Evolutionary conservation across 2,888 invertebrate species (phyloP), one percentile per base, ranked within the genome.

Genomic region (Byasa hedistus): DNA sequence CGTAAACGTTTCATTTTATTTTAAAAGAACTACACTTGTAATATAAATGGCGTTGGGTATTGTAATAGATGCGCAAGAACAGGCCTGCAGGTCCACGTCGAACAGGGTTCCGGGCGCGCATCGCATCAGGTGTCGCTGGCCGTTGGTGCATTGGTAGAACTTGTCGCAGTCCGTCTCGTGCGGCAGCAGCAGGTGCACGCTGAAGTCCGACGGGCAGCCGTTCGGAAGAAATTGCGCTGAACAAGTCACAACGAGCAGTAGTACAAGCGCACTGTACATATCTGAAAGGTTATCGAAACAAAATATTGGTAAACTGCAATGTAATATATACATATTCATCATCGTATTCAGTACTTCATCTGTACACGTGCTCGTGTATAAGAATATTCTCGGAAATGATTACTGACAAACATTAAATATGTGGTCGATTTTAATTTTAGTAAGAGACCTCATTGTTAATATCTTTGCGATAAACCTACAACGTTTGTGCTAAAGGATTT

Each of bases 171-270:
- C 77, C 0, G 65, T 70, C 54, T 81, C 81, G 56, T 86, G 85
- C 0, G 84, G 80, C 10, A 71, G 62, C 52, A 71, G 64, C 56
- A 69, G 62, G 64, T 74, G 70, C 48, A 72, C 55, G 19, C 62
- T 67, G 24, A 68, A 64, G 51, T 70, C 69, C 22, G 66, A 65
- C 17, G 69, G 70, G 22, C 78, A 78, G 3, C 80, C 84, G 74
- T 82, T 86, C 0, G 82, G 80, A 15, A 84, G 71, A 17, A 73
- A 77, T 69, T 80, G 80, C 27, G 85, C 85, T 72, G 82, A 82
- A 76, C 74, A 80, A 57, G 70, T 77, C 72, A 71, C 84, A 69
- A 64, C 56, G 66, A 78, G 67, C 54, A 75, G 64, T 36, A 79
- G 66, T 52, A 71, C 64, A 66, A 71, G 63, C 69, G 74, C 69